A percentile compares a stretch with the other conserved stretches of the same genome.
Evolutionary conservation across 1,140 invertebrate species (phyloP).

Genomic region (Acyrthosiphon pisum): DNA sequence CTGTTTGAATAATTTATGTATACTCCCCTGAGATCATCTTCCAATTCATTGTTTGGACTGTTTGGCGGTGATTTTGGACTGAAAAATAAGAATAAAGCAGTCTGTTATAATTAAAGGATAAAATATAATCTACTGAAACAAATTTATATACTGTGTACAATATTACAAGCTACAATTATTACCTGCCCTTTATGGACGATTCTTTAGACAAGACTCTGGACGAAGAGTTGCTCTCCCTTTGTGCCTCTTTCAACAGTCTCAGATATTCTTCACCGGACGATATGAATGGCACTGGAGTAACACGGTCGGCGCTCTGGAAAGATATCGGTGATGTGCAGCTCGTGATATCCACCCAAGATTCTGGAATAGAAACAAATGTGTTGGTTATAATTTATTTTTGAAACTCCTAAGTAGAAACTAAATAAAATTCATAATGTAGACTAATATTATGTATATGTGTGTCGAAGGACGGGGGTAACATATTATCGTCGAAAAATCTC

Average conservation of each 20-base stretch:
- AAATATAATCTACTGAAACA: neutral
- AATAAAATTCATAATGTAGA: too few species aligned
- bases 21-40: constrained; percentile 79
- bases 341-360: constrained; percentile 86
- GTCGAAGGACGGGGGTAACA: too few species aligned
- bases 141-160: neutral
- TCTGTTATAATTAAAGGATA: neutral
- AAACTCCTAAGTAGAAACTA: neutral
- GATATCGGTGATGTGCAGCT: constrained; percentile 63
- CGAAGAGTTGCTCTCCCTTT: constrained; percentile 84
- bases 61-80: constrained; percentile 91
- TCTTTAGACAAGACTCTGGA: constrained; percentile 82
- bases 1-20: constrained; percentile 78
- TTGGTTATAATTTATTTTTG: neutral
- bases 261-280: constrained; percentile 78
- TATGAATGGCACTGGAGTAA: constrained; percentile 72
- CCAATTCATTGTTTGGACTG: constrained; percentile 82
- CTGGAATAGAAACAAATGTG: constrained; percentile 64
- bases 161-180: neutral
- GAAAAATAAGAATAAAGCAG: constrained; percentile 62
- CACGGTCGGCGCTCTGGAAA: constrained; percentile 67
- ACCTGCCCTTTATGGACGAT: constrained; percentile 69
- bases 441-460: too few species aligned
- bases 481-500: too few species aligned
- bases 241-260: constrained; percentile 81